Evolutionary conservation across 2,797 vertebrate genomes (phyloP).

Genomic region (Nyctibius grandis): DNA sequence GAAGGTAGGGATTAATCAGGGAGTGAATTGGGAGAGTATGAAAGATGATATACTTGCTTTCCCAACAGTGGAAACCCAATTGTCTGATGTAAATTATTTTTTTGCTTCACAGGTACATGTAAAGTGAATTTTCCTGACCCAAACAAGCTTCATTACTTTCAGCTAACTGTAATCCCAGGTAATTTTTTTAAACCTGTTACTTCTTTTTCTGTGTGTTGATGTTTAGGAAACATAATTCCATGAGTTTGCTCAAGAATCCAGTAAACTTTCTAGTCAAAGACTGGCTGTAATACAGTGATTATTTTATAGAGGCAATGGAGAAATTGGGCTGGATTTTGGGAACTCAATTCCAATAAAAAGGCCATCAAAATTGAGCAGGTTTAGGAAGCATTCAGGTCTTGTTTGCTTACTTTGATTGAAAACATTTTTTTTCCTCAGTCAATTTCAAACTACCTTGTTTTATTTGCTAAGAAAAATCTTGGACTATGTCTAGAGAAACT

Average conservation of each 20-base stretch:
- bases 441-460: background rate
- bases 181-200: constrained; percentile 26
- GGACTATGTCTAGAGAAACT: background rate
- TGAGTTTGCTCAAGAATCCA: background rate
- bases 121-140: constrained; percentile 96
- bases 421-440: background rate
- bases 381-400: background rate
- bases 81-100: background rate
- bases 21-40: background rate
- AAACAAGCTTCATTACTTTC: constrained; percentile 95
- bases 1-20: background rate
- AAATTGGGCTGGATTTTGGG: background rate
- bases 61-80: background rate
- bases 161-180: constrained; percentile 94
- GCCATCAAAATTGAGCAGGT: background rate
- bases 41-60: background rate
- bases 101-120: constrained; percentile 87
- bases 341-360: background rate
- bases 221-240: background rate
- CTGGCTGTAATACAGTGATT: background rate
- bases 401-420: background rate
- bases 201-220: background rate
- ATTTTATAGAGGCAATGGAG: background rate
- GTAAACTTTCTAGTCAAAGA: background rate
- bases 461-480: background rate